Evolutionary conservation across 2,797 vertebrate species (phyloP).

Genomic region (Macropus fuliginosus): DNA sequence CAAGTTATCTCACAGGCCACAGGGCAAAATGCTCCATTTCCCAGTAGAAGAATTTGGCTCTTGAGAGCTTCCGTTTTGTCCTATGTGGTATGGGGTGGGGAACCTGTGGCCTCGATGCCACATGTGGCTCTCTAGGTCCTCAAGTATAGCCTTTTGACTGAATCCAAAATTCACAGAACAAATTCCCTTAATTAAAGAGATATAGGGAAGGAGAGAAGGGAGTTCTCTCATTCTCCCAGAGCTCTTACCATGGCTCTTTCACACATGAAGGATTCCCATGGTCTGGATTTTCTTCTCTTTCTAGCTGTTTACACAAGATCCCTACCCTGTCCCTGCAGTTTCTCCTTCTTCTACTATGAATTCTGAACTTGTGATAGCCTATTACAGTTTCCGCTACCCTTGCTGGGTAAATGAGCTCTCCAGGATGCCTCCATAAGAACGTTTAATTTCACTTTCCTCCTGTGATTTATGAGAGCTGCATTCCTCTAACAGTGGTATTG

Average conservation of each 20-base stretch:
- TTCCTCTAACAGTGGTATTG: constrained; percentile 79
- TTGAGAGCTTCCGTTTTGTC: background rate
- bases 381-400: constrained; percentile 44
- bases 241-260: background rate
- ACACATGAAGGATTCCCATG: background rate
- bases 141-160: too few relatives aligned
- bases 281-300: background rate
- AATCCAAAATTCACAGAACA: too few relatives aligned
- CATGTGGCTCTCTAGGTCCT: too few relatives aligned
- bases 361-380: background rate
- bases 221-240: background rate
- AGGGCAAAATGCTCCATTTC: background rate
- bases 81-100: too few relatives aligned
- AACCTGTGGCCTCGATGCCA: too few relatives aligned
- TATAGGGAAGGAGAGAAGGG: background rate
- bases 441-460: constrained; percentile 63
- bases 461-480: constrained; percentile 76
- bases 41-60: background rate
- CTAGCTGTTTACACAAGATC: background rate
- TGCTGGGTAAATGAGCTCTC: constrained; percentile 42
- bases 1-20: background rate
- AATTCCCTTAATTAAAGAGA: background rate
- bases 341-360: background rate
- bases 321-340: background rate
- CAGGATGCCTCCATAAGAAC: constrained; percentile 55